These are phyloP conservation scores for Trinectes maculatus DNA, from an alignment of 2,113 vertebrate genomes.

Conservation along the genomic window DNA sequence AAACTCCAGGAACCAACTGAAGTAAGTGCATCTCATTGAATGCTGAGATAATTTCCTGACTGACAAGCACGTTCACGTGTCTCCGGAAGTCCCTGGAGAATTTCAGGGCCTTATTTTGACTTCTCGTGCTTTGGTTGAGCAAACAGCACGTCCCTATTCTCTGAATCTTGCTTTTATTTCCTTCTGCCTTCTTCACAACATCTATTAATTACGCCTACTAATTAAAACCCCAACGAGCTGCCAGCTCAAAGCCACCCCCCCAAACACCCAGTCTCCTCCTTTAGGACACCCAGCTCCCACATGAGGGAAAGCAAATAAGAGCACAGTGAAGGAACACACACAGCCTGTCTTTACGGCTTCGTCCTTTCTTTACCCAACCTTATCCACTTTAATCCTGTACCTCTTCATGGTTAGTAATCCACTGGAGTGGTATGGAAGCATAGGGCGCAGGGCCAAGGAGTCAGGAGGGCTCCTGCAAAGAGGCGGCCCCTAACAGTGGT, in stretches of 20 bases:
- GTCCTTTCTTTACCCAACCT: slow-evolving; percentile 64
- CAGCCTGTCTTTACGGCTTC: slow-evolving; percentile 69
- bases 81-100: slow-evolving; percentile 30
- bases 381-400: slow-evolving; percentile 85
- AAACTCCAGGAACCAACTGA: too few species aligned
- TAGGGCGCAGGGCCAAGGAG: slow-evolving; percentile 59
- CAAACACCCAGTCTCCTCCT: slow-evolving; percentile 66
- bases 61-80: slow-evolving; percentile 39
- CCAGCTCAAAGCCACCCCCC: slow-evolving; percentile 70
- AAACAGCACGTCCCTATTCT: slow-evolving; percentile 82
- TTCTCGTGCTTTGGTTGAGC: slow-evolving; percentile 88
- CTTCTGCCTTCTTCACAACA: slow-evolving; percentile 80
- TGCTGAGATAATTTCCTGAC: slow-evolving; percentile 30
- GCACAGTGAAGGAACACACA: slow-evolving; percentile 69
- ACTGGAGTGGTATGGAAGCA: slow-evolving; percentile 48
- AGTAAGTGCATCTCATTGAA: slow-evolving; percentile 27
- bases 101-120: slow-evolving; percentile 68
- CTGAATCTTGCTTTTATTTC: slow-evolving; percentile 62
- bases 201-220: slow-evolving; percentile 91
- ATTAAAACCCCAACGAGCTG: slow-evolving; percentile 97
- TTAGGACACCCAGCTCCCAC: slow-evolving; percentile 58
- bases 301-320: slow-evolving; percentile 71
- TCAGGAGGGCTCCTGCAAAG: slow-evolving; percentile 80
- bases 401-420: slow-evolving; percentile 80
- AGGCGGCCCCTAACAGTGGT: slow-evolving; percentile 74